Conservation (phyloP, 2,888 invertebrate genomes). For the Nomada hirtipes region DNA sequence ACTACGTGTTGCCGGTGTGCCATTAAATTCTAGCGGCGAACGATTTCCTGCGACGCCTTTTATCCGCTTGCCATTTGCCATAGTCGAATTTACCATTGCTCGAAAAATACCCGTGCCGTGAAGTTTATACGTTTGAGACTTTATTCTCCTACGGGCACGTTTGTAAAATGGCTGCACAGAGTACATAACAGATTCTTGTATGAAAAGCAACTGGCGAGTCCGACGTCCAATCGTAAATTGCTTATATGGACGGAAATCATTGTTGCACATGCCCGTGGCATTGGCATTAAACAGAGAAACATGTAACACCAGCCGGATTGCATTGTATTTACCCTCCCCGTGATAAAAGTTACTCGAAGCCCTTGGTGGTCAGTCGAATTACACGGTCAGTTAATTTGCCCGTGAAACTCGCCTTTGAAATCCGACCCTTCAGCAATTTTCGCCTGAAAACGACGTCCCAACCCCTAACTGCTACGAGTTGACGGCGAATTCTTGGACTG, state of each 20-base stretch:
- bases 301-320: slow-evolving; percentile 18
- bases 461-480: slow-evolving; percentile 15
- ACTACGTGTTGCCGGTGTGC: not conserved
- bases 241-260: not conserved
- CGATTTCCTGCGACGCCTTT: slow-evolving; percentile 35
- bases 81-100: slow-evolving; percentile 22
- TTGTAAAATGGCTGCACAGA: too few relatives aligned
- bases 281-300: slow-evolving; percentile 17
- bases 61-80: slow-evolving; percentile 31
- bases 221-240: too few relatives aligned
- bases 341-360: slow-evolving; percentile 30
- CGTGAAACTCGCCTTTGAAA: slow-evolving; percentile 60
- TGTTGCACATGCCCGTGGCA: not conserved
- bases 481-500: slow-evolving; percentile 50
- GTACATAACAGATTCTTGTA: too few relatives aligned
- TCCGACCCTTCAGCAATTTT: slow-evolving; percentile 35
- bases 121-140: slow-evolving; percentile 2
- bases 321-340: not conserved
- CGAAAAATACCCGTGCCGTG: slow-evolving; percentile 9
- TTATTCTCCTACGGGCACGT: slow-evolving; percentile 2
- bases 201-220: too few relatives aligned
- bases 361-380: slow-evolving; percentile 52
- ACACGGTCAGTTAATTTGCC: slow-evolving; percentile 64
- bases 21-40: slow-evolving; percentile 37
- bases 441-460: slow-evolving; percentile 40